These are phyloP conservation scores for Gymnogyps californianus DNA, from an alignment of 2,113 vertebrate species.

Conservation along the genomic window DNA sequence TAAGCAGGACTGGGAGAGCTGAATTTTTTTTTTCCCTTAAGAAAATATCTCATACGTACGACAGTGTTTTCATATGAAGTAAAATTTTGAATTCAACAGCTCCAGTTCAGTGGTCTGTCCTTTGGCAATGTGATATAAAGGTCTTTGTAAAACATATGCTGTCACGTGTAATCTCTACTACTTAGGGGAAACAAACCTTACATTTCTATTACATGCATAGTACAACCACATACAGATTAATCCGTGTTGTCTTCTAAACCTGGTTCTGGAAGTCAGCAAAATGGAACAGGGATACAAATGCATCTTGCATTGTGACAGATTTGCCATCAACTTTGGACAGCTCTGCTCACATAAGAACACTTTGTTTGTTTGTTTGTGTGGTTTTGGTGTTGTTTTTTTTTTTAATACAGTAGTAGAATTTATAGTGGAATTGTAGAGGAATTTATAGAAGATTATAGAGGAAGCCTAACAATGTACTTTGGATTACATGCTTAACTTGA, in stretches of 20 bases:
- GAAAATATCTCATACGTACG: neutral
- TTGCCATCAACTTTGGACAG: neutral
- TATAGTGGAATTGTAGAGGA: neutral
- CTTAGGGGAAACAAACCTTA: accelerated
- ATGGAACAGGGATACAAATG: accelerated
- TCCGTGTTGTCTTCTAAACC: neutral
- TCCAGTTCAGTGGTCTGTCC: neutral
- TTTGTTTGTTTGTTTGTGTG: neutral
- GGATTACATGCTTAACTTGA: neutral
- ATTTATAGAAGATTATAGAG: neutral
- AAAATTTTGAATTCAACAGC: neutral
- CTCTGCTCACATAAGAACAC: neutral
- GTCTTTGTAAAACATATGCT: neutral
- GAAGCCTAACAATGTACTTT: neutral
- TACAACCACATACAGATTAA: neutral
- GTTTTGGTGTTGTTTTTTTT: neutral
- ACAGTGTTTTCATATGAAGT: neutral
- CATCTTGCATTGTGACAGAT: neutral
- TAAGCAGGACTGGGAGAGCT: neutral
- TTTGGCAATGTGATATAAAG: neutral
- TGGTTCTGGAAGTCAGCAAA: neutral
- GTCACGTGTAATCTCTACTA: neutral
- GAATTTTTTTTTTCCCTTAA: neutral
- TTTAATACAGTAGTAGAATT: neutral
- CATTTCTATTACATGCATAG: neutral